Evolutionary conservation across 92 coral and sea anemone species (phyloP), one percentile per base, ranked within the genome.

Genomic region (Actinostola sp.): DNA sequence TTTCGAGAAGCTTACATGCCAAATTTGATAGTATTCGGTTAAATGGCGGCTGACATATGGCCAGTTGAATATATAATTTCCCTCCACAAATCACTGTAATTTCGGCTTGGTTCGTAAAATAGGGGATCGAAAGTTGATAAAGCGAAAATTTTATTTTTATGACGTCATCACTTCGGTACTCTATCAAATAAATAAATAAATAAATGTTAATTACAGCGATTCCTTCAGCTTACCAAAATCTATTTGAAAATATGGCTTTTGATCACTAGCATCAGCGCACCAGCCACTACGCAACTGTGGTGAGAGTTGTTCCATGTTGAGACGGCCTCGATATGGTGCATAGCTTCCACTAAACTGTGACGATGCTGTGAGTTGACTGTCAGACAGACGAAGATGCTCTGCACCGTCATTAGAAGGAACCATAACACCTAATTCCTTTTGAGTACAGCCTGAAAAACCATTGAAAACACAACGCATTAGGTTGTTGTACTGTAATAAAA

Each of bases 201-300:
- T n/a, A n/a, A n/a, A n/a, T n/a, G n/a, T n/a, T n/a, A n/a, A 51
- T 13, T 25, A 26, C 4, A 6, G 2, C 24, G 19, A 5, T 14
- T n/a, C n/a, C n/a, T n/a, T n/a, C n/a, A n/a, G n/a, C 77, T 58
- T 39, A 73, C 79, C 61, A 33, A 82, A 72, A 46, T 82, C 72
- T 19, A 82, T 64, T 28, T 82, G 87, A 34, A 82, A 67, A 23
- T 57, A 70, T 44, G 87, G 78, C 1, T 21, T 34, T 17, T 19
- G 8, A 25, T 82, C 87, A 14, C 21, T 28, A 2, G 76, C 48
- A 4, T 20, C 6, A 15, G 87, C 87, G 42, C 87, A 82, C 87
- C 87, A 82, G 10, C 79, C 79, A 20, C 79, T 73, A 10, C 79
- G 43, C 16, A 27, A 27, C 6, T 17, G 3, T 16, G 26, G 12